Base-by-base conservation (phyloP, 2,888 invertebrate species). In the Achlya flavicornis region DNA sequence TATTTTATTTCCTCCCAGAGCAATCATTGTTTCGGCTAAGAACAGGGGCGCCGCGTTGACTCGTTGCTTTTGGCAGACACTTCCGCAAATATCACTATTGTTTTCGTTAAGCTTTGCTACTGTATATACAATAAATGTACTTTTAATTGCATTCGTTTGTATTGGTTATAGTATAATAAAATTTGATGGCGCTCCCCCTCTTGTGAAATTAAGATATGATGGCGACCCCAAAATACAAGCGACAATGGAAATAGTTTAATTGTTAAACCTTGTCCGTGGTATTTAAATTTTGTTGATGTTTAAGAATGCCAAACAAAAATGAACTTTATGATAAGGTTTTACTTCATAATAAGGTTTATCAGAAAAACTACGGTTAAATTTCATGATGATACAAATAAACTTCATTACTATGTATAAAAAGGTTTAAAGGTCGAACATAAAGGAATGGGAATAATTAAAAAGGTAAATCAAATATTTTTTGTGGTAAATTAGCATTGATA, bases 21-120 rank as follows among this genome's bases (percentile, higher is more conserved):
- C 78, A 86, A 89, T 91, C 88, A 92, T 92, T 92, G 92, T 91
- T 90, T 88, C 84, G 85, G 72, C 77, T 83, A 80, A 80, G 81
- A 83, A 81, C 70, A 74, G 74, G 91, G 90, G 89, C 91, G 92
- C 91, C 91, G 88, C 91, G 91, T 91, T 90, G 79, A 77, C 74
- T 77, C 83, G 87, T 80, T 87, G 87, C 88, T 88, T 83, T 83
- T 83, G 85, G 82, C 85, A 84, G 83, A 84, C 84, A 82, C 80
- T 84, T 76, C 76, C 76, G 79, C 85, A 85, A 85, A 86, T 88
- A 86, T 86, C 79, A 19, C 83, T 80, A 85, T 84, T 87, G 85
- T 89, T 91, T 87, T 87, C 83, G 85, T 85, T 89, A 85, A 83
- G 78, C 79, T 66, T 73, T 71, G 72, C 78, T 74, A 74, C 76